These are phyloP conservation scores for Rhinichthys klamathensis DNA, from an alignment of 2,113 vertebrate species.

Conservation along the genomic window DNA sequence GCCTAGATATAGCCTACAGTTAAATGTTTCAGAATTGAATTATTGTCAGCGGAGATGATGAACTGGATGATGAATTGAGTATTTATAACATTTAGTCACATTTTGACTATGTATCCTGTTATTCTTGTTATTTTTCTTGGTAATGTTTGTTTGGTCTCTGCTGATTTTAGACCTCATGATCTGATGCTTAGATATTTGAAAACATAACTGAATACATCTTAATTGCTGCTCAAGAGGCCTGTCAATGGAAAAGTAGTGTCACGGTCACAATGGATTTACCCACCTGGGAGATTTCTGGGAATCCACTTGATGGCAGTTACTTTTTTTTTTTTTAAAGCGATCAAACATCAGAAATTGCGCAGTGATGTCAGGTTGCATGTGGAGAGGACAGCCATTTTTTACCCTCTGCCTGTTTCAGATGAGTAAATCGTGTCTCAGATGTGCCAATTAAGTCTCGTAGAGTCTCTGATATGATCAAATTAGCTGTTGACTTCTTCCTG, in stretches of 20 bases:
- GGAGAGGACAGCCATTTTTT: background rate
- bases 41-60: background rate
- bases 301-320: background rate
- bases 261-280: constrained; percentile 17
- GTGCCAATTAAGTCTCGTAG: background rate
- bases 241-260: constrained; percentile 23
- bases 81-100: background rate
- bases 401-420: background rate
- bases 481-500: constrained; percentile 34
- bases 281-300: constrained; percentile 8
- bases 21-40: constrained; percentile 1
- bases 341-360: background rate
- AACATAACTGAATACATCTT: constrained; percentile 17
- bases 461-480: constrained; percentile 33
- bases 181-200: constrained; percentile 20
- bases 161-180: background rate
- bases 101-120: background rate
- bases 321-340: background rate
- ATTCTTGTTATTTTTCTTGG: background rate
- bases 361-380: background rate
- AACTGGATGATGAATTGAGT: background rate
- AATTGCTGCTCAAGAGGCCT: constrained; percentile 39
- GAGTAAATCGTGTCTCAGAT: background rate
- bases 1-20: no score
- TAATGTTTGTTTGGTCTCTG: background rate